Percentiles rank a stretch among this genome's conserved stretches.
Conservation (phyloP, 2,113 vertebrate species). For the Ammodytes marinus region DNA sequence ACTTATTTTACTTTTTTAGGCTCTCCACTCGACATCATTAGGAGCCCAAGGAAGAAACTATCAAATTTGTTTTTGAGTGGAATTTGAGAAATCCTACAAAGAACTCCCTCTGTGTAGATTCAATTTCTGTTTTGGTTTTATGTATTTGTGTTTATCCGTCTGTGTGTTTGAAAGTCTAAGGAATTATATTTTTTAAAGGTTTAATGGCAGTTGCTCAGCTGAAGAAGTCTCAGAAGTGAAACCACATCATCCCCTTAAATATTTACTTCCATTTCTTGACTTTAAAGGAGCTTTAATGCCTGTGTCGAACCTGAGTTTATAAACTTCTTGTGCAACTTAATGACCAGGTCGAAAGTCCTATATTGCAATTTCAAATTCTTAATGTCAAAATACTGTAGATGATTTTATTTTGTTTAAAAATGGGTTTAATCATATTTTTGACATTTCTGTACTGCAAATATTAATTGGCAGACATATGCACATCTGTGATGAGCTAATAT, state of each 20-base stretch:
- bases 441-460: neutral
- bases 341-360: constrained; percentile 1
- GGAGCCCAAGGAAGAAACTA: constrained; percentile 3
- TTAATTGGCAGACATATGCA: neutral
- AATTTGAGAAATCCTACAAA: constrained; percentile 8
- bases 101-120: constrained; percentile 6
- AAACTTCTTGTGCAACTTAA: constrained; percentile 8
- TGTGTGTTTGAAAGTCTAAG: constrained; percentile 27
- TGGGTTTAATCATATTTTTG: neutral
- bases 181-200: constrained; percentile 49
- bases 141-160: constrained; percentile 21
- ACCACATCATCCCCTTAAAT: constrained; percentile 35
- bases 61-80: neutral
- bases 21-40: neutral
- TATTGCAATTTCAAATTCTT: constrained; percentile 5
- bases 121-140: constrained; percentile 3
- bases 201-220: constrained; percentile 48
- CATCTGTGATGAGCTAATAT: neutral
- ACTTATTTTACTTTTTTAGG: neutral
- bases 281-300: constrained; percentile 41
- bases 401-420: neutral
- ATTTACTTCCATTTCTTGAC: constrained; percentile 37
- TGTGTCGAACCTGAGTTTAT: constrained; percentile 27
- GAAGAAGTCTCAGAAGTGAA: constrained; percentile 41
- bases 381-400: neutral